Conservation (phyloP, 2,113 vertebrate species). For the Daboia siamensis region DNA sequence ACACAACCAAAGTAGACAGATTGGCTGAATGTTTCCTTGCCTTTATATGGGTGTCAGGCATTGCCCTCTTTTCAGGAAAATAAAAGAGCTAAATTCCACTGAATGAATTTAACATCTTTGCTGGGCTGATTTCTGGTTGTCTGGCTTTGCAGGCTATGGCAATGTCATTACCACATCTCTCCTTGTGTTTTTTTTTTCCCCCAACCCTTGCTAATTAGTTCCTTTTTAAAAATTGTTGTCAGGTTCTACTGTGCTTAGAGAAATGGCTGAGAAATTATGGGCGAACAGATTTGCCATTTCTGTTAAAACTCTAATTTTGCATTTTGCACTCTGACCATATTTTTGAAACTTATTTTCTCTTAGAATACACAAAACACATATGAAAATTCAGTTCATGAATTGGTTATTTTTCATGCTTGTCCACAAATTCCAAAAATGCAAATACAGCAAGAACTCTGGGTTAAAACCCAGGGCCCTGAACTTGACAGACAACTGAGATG, state of each 20-base stretch:
- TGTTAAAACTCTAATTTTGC: not conserved
- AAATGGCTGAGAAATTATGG: not conserved
- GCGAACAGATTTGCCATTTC: not conserved
- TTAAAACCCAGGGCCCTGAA: not conserved
- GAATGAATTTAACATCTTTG: not conserved
- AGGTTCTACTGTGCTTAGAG: not conserved
- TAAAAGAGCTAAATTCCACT: not conserved
- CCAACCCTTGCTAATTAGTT: not conserved
- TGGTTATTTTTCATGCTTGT: not conserved
- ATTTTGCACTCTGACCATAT: not conserved
- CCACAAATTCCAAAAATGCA: not conserved
- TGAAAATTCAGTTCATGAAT: not conserved
- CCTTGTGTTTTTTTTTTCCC: fast-evolving
- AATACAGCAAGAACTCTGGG: not conserved
- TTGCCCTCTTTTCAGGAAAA: not conserved
- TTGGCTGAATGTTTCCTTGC: not conserved
- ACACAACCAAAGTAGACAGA: not conserved
- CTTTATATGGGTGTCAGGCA: not conserved
- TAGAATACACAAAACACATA: not conserved
- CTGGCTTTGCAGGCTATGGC: fast-evolving
- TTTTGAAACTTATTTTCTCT: not conserved
- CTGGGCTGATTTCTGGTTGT: not conserved
- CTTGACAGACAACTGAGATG: not conserved
- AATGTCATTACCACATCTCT: not conserved
- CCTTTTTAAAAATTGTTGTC: not conserved